Evolutionary conservation across 2,888 invertebrate species (phyloP).

Genomic region (Seira sanloemensis): DNA sequence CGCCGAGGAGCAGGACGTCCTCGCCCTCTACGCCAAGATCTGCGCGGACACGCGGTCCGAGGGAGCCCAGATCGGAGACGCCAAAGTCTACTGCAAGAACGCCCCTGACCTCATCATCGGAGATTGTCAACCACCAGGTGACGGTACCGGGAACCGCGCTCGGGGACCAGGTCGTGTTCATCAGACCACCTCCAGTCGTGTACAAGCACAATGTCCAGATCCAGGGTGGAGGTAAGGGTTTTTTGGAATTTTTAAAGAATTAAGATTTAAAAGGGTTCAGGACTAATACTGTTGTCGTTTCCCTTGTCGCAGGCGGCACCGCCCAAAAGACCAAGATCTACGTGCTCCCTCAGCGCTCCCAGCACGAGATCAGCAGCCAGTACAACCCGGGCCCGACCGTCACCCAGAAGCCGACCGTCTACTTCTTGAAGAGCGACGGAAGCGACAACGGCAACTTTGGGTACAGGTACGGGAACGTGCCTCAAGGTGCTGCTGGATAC

Average conservation of each 20-base stretch:
- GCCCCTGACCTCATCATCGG: conserved; percentile 32
- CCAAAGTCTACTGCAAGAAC: conserved; percentile 52
- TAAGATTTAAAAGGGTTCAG: too few relatives aligned
- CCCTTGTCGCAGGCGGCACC: too few relatives aligned
- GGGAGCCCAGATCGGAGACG: conserved; percentile 43
- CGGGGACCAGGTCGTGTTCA: conserved; percentile 53
- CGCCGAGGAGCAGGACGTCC: conserved; percentile 50
- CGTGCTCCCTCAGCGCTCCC: conserved; percentile 50
- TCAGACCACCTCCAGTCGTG: conserved; percentile 43
- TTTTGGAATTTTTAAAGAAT: too few relatives aligned
- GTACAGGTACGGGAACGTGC: conserved; percentile 38
- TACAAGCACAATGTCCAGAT: conserved; percentile 60
- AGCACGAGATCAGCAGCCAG: conserved; percentile 50
- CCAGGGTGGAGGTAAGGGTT: conserved; percentile 36
- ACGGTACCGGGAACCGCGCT: conserved; percentile 20
- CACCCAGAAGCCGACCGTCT: conserved; percentile 50
- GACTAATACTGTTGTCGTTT: too few relatives aligned
- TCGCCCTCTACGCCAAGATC: conserved; percentile 32
- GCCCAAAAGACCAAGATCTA: conserved; percentile 61
- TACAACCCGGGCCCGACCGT: conserved; percentile 39
- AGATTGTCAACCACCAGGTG: conserved; percentile 55
- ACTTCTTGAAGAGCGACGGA: conserved; percentile 52
- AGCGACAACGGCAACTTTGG: conserved; percentile 28
- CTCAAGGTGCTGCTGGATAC: conserved; percentile 49
- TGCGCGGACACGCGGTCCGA: conserved; percentile 33